Base-by-base conservation (phyloP, 1,140 invertebrate genomes). In the Branchinecta lynchi region DNA sequence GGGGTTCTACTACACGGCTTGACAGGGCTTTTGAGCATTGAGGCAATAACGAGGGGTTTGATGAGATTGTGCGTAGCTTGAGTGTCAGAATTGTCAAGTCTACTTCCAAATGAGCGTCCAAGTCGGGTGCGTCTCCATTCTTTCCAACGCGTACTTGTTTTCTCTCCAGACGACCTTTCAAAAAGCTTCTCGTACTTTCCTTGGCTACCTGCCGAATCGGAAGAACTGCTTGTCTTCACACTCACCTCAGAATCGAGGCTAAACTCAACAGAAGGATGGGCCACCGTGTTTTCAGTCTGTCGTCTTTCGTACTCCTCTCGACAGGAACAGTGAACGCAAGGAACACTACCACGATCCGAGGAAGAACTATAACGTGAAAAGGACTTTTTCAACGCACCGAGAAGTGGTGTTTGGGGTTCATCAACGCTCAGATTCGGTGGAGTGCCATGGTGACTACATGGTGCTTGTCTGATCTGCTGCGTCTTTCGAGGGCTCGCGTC, bases 241-340 rank as follows among this genome's bases (percentile, higher is more conserved):
- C 51, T 60, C 51, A 60, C 51, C 17, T 60, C 51, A 15, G 51
- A 60, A 20, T 60, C 51, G 51, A 60, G 51, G 17, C 51, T 60
- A 60, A 60, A 60, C 6, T 60, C 51, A 15, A 60, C 6, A 1
- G 51, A 60, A 60, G 51, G 51, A 60, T 60, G 51, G 6, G 12
- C 51, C 12, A 60, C 17, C 17, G 17, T 44, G 43, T 32, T 17
- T 12, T 43, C 43, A 17, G 72, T 70, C 17, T 74, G 70, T 7
- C 76, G 70, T 0, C 70, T 74, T 15, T 77, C 77, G 69, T 78
- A 80, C 69, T 80, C 79, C 43, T 79, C 78, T 8, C 86, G 74
- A 74, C 85, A 84, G 6, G 69, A 65, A 12, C 71, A 71, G 51
- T 71, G 71, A 15, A 71, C 68, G 45, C 71, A 71, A 8, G 66